Conservation (phyloP, 1,140 invertebrate genomes). For the Bombus terrestris region DNA sequence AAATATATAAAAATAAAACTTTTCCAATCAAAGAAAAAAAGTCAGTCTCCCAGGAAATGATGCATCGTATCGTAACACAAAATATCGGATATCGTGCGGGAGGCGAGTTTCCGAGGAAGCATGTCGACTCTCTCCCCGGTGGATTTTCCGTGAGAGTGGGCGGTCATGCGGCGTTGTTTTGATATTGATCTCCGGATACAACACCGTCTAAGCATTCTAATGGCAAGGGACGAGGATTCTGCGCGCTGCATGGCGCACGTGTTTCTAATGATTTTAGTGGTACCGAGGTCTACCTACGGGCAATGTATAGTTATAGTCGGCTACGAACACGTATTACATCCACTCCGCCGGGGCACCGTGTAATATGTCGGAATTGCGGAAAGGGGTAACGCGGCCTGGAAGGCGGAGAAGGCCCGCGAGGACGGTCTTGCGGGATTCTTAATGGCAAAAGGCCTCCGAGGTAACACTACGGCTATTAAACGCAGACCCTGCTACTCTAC, state of each 20-base stretch:
- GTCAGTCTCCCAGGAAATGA: too few species aligned
- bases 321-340: conserved; percentile 73
- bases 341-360: conserved; percentile 68
- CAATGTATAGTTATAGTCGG: conserved; percentile 72
- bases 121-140: not conserved
- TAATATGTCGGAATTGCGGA: conserved; percentile 75
- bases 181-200: conserved; percentile 79
- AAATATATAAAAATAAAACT: too few species aligned
- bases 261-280: conserved; percentile 81
- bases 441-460: conserved; percentile 77
- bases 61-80: not conserved
- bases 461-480: conserved; percentile 80
- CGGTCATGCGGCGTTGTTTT: conserved; percentile 71
- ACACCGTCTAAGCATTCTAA: conserved; percentile 78
- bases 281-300: conserved; percentile 72
- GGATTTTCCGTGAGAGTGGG: conserved; percentile 51
- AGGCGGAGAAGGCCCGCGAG: conserved; percentile 52
- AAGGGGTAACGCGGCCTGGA: conserved; percentile 51
- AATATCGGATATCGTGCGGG: not conserved
- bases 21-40: not conserved
- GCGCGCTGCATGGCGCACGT: conserved; percentile 73
- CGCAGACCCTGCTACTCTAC: conserved; percentile 58
- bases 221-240: conserved; percentile 72
- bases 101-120: not conserved
- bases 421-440: conserved; percentile 80